These are phyloP conservation scores for Maccullochella peelii DNA, from an alignment of 2,113 vertebrate genomes.

Conservation along the genomic window DNA sequence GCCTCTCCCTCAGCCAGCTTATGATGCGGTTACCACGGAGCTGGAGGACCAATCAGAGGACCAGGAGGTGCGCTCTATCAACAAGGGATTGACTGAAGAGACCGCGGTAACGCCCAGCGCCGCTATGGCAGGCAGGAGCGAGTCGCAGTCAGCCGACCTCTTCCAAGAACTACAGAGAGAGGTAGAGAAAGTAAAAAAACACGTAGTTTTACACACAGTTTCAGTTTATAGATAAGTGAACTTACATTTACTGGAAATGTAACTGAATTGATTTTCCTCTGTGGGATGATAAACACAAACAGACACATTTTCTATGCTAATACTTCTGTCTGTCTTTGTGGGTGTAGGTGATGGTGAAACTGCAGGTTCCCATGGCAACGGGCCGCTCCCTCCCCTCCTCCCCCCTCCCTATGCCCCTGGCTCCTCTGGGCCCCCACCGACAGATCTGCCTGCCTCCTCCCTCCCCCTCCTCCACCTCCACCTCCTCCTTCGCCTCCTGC, in stretches of 20 bases:
- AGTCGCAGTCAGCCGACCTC: conserved; percentile 91
- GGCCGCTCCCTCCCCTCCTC: conserved; percentile 81
- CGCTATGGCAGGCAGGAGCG: conserved; percentile 70
- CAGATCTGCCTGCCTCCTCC: conserved; percentile 82
- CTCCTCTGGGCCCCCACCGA: conserved; percentile 74
- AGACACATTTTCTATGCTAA: background rate
- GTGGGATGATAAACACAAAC: background rate
- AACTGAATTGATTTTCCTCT: background rate
- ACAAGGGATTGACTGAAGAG: conserved; percentile 75
- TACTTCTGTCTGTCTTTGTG: background rate
- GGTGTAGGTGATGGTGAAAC: conserved; percentile 91
- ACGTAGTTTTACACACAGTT: background rate
- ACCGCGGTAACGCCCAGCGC: background rate
- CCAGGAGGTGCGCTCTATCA: conserved; percentile 93
- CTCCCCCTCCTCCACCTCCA: conserved; percentile 76
- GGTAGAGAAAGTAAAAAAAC: conserved; percentile 47
- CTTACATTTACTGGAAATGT: no score
- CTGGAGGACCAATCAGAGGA: conserved; percentile 90
- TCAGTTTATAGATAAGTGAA: background rate
- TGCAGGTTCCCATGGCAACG: conserved; percentile 84
- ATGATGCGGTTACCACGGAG: conserved; percentile 90
- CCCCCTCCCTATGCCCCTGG: conserved; percentile 79
- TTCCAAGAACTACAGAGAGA: conserved; percentile 97
- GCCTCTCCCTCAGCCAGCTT: conserved; percentile 91
- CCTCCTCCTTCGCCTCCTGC: conserved; percentile 76